phyloP scores from a whole-genome alignment of 2,888 invertebrate genomes.

The Silvanus unidentatus region DNA sequence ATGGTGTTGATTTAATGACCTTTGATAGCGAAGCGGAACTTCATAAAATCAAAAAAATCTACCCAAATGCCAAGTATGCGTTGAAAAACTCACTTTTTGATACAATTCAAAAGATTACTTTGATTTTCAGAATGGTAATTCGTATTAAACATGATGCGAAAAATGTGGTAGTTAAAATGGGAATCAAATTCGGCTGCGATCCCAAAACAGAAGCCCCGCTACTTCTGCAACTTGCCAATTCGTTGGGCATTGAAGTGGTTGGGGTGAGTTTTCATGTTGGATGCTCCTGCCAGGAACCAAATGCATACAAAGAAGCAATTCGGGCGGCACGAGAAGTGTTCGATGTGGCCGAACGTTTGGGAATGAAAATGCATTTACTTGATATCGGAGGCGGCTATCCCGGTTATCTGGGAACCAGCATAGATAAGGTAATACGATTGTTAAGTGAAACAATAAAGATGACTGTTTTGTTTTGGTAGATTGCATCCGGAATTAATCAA shows the following conservation, averaged over 20 bases:
- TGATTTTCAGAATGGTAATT: slow-evolving; percentile 13
- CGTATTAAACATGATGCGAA: slow-evolving; percentile 14
- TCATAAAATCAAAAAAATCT: slow-evolving; percentile 49
- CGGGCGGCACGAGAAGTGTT: slow-evolving; percentile 11
- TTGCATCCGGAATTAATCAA: slow-evolving; percentile 10
- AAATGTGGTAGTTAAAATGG: slow-evolving; percentile 7
- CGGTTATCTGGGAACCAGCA: slow-evolving; percentile 46
- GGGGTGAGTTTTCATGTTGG: slow-evolving; percentile 17
- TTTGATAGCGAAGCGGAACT: slow-evolving; percentile 55
- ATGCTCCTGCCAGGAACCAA: slow-evolving; percentile 8
- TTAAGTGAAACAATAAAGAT: too few relatives aligned
- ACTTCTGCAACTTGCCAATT: slow-evolving; percentile 9
- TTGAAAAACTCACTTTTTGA: slow-evolving; percentile 6
- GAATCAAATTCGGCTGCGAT: slow-evolving; percentile 16
- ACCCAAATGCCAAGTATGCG: slow-evolving; percentile 48
- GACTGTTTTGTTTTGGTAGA: too few relatives aligned
- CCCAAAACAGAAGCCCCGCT: slow-evolving; percentile 11
- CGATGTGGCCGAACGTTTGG: slow-evolving; percentile 9
- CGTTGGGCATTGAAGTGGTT: slow-evolving; percentile 12
- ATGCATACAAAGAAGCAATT: slow-evolving; percentile 10
- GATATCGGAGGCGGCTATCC: slow-evolving; percentile 18
- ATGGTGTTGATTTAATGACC: slow-evolving; percentile 51
- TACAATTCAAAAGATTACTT: slow-evolving; percentile 40
- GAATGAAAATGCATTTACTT: slow-evolving; percentile 14
- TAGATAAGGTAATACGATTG: slow-evolving; percentile 62